phyloP scores from a whole-genome alignment of 37 sponge, comb jelly and placozoan species.

The Hormiphora californensis region DNA sequence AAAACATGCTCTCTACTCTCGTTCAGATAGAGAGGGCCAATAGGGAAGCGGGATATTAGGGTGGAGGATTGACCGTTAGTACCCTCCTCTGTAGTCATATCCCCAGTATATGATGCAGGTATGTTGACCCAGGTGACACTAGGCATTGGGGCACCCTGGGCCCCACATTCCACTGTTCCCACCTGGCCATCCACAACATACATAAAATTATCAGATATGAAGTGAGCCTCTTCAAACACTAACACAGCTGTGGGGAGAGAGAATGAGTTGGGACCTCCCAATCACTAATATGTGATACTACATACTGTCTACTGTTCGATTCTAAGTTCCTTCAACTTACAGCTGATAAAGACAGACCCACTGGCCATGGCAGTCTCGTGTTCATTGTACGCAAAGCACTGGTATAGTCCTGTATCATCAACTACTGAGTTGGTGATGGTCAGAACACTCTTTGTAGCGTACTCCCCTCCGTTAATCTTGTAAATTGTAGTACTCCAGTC shows the following conservation, averaged over 20 bases:
- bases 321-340: not conserved
- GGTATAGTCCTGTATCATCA: conserved; percentile 16
- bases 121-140: not conserved
- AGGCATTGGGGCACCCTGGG: conserved; percentile 4
- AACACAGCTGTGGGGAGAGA: not conserved
- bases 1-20: not conserved
- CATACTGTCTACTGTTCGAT: too few species aligned
- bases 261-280: too few species aligned
- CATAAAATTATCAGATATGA: not conserved
- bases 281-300: too few species aligned
- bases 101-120: not conserved
- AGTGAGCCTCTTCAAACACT: conserved; percentile 10
- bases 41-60: not conserved
- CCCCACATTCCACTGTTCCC: not conserved
- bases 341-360: conserved; percentile 10
- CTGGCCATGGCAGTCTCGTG: conserved; percentile 40
- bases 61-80: conserved; percentile 7
- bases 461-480: conserved; percentile 2
- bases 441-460: not conserved
- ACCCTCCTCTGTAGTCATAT: not conserved
- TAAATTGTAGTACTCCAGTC: not conserved
- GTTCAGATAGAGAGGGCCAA: not conserved
- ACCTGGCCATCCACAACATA: not conserved
- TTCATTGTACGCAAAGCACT: conserved; percentile 25
- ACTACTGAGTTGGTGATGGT: not conserved